These are phyloP conservation scores for Mamestra brassicae DNA, from an alignment of 2,888 invertebrate species.

Conservation along the genomic window DNA sequence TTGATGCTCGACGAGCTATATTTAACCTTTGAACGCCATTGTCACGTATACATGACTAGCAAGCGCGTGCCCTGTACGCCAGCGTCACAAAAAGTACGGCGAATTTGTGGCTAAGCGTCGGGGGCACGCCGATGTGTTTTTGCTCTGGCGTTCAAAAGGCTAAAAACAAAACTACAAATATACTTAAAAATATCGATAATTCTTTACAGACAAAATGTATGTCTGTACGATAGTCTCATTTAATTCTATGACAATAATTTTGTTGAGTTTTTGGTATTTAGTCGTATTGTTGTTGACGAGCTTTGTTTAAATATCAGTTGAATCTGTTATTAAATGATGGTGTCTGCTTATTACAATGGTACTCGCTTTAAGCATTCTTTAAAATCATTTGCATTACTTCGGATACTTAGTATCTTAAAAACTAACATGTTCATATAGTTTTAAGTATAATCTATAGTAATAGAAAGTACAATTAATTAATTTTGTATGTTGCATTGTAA, in stretches of 20 bases:
- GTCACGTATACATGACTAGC: no score
- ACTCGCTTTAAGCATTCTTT: conserved; percentile 17
- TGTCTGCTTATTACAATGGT: conserved; percentile 44
- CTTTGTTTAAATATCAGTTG: conserved; percentile 57
- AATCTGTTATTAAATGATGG: conserved; percentile 50
- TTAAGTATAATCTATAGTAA: conserved; percentile 41
- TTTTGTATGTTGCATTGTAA: conserved; percentile 37
- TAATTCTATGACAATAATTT: conserved; percentile 60
- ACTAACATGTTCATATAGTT: conserved; percentile 43
- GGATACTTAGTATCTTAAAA: conserved; percentile 28
- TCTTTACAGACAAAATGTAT: background rate
- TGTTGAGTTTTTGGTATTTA: conserved; percentile 59
- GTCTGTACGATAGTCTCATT: conserved; percentile 29
- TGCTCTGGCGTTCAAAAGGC: no score
- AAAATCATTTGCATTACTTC: conserved; percentile 29
- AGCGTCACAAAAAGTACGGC: no score
- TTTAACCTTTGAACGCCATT: no score
- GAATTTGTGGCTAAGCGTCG: no score
- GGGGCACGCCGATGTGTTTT: no score
- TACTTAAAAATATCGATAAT: conserved; percentile 9
- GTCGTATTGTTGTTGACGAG: conserved; percentile 58
- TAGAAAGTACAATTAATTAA: conserved; percentile 48
- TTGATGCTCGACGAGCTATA: background rate
- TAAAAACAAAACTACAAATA: background rate
- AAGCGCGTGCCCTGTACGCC: background rate